Evolutionary conservation across 92 coral and sea anemone species (phyloP).

Genomic region (Epizoanthus rinbou): DNA sequence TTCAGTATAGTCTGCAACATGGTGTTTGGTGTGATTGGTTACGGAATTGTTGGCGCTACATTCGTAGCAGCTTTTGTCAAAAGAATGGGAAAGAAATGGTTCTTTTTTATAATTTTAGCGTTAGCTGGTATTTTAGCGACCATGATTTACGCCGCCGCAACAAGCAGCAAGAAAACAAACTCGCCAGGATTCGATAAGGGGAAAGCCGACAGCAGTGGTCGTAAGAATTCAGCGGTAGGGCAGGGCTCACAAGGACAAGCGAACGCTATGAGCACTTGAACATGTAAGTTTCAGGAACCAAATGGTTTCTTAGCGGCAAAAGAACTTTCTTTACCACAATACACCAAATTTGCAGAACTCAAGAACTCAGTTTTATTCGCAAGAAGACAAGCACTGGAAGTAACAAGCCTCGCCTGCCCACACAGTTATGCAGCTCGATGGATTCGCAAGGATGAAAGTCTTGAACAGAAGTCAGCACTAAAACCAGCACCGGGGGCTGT

Average conservation of each 20-base stretch:
- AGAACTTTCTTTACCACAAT: too few relatives aligned
- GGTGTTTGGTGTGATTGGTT: slow-evolving; percentile 29
- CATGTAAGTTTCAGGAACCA: too few relatives aligned
- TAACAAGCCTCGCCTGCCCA: too few relatives aligned
- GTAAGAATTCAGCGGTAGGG: background rate
- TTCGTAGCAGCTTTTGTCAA: slow-evolving; percentile 11
- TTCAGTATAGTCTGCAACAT: background rate
- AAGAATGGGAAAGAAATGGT: slow-evolving; percentile 4
- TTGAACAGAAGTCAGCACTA: too few relatives aligned
- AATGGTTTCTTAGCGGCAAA: too few relatives aligned
- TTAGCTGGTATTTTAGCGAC: slow-evolving; percentile 6
- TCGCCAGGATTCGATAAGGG: background rate
- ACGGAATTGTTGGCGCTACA: slow-evolving; percentile 25
- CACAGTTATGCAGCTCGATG: too few relatives aligned
- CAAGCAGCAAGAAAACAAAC: slow-evolving; percentile 11
- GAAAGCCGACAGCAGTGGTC: background rate
- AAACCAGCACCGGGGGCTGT: too few relatives aligned
- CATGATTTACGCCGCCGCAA: slow-evolving; percentile 1
- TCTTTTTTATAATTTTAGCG: background rate
- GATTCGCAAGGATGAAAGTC: too few relatives aligned
- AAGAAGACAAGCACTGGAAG: too few relatives aligned
- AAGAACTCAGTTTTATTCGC: too few relatives aligned
- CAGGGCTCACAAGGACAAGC: background rate
- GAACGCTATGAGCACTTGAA: background rate
- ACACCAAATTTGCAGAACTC: too few relatives aligned